A percentile compares a stretch with the other conserved stretches of the same genome.
Conservation (phyloP, 92 coral and sea anemone species). For the Desmophyllum pertusum region DNA sequence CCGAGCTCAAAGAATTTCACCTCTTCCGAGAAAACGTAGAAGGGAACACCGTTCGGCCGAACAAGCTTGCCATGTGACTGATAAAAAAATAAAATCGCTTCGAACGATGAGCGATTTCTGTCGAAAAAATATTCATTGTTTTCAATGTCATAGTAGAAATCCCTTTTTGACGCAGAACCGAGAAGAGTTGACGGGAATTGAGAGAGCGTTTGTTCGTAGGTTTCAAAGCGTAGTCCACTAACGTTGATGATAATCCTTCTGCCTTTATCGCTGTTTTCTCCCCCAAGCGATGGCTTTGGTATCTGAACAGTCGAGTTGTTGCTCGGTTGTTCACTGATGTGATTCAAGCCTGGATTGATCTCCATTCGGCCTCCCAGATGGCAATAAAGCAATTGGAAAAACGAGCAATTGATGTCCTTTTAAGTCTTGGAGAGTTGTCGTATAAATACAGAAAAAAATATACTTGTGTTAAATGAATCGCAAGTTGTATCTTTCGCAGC, state of each 20-base stretch:
- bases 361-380: conserved; percentile 45
- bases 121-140: conserved; percentile 93
- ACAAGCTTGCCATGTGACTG: conserved; percentile 91
- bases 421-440: conserved; percentile 8
- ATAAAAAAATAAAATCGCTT: conserved; percentile 92
- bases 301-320: conserved; percentile 19
- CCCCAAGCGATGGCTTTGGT: conserved; percentile 2
- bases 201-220: conserved; percentile 78
- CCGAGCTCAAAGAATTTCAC: conserved; percentile 90
- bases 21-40: conserved; percentile 84
- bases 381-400: conserved; percentile 35
- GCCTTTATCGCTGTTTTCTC: conserved; percentile 46
- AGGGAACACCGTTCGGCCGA: conserved; percentile 92
- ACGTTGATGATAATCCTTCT: conserved; percentile 80
- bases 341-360: conserved; percentile 29
- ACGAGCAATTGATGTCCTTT: conserved; percentile 48
- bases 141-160: conserved; percentile 74
- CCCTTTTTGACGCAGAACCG: conserved; percentile 81
- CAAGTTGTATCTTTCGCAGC: background rate
- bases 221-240: conserved; percentile 95
- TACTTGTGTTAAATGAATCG: background rate
- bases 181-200: conserved; percentile 91
- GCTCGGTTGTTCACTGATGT: conserved; percentile 44
- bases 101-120: conserved; percentile 97
- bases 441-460: background rate